Evolutionary conservation across 2,113 vertebrate genomes (phyloP), one percentile per base, ranked within the genome.

Genomic region (Tiliqua scincoides): DNA sequence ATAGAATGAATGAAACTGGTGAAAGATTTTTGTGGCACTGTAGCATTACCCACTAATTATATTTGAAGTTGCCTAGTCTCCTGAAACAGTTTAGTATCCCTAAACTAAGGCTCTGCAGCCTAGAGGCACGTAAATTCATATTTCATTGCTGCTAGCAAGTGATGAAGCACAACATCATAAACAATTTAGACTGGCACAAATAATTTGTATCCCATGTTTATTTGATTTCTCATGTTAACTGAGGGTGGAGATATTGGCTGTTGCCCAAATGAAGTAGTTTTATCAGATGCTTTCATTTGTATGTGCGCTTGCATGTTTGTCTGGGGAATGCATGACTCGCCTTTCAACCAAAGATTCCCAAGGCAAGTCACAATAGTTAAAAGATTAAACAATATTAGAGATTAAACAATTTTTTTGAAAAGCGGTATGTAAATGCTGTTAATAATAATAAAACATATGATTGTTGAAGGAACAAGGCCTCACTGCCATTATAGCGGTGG

Each of bases 21-120:
- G 54, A 57, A n/a, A n/a, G 70, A 43, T 71, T 61, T 40, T 91
- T 85, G n/a, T 84, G 1, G 35, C 25, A 75, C 54, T 76, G 77
- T 25, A 1, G 65, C 9, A 75, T 59, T 76, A 71, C 1, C 0
- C 0, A 87, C 6, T 63, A 74, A 84, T 84, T 84, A 0, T 83
- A 32, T 84, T 75, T 67, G 76, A 23, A 88, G 1, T 20, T 78
- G 79, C 32, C 78, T 0, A 67, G 67, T 85, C 93, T 71, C 30
- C 78, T 1, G 12, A 2, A 40, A 89, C 86, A 81, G n/a, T 0
- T 4, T 75, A 75, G 0, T 63, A 23, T 76, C 77, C 88, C 91
- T 91, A 1, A 77, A n/a, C n/a, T n/a, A n/a, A 83, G 77, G 0
- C 0, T 40, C 70, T 84, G 9, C 2, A 32, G 0, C 23, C 65